A percentile compares a stretch with the other conserved stretches of the same genome.
Conservation (phyloP, 1,140 invertebrate species). For the Drosophila pseudoananassae region DNA sequence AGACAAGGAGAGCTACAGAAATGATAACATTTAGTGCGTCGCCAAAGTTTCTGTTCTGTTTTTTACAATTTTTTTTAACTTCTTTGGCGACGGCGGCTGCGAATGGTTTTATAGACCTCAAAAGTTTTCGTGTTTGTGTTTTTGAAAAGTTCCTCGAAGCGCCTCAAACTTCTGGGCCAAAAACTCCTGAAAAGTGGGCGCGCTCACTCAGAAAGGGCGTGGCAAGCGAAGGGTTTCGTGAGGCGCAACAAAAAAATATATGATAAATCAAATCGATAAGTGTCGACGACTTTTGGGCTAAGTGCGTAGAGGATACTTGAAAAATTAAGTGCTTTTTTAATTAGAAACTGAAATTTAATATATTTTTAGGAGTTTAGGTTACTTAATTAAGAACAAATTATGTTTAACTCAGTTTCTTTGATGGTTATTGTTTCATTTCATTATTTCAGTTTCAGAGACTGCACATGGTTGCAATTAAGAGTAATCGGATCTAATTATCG, state of each 20-base stretch:
- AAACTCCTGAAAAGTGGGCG: conserved; percentile 23
- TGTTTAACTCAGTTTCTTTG: no score
- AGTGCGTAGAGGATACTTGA: conserved; percentile 8
- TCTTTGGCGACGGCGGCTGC: conserved; percentile 27
- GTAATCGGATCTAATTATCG: not conserved
- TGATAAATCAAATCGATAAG: not conserved
- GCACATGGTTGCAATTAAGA: not conserved
- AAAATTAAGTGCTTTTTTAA: not conserved
- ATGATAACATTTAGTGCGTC: conserved; percentile 79
- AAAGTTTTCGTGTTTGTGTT: conserved; percentile 74
- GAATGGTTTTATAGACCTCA: conserved; percentile 63
- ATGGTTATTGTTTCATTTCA: no score
- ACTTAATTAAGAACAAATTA: not conserved
- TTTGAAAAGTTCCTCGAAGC: conserved; percentile 63
- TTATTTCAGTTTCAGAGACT: no score
- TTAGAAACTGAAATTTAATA: not conserved
- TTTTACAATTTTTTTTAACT: conserved; percentile 40
- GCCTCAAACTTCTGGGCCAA: conserved; percentile 13
- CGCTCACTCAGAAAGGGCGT: not conserved
- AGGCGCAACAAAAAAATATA: not conserved
- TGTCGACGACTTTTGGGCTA: conserved; percentile 34
- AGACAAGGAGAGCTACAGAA: conserved; percentile 58
- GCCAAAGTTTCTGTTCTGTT: conserved; percentile 62
- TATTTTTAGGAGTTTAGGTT: not conserved
- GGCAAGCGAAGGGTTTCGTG: conserved; percentile 1